These are phyloP conservation scores for Podocnemis expansa DNA, from an alignment of 2,113 vertebrate species.

Conservation along the genomic window DNA sequence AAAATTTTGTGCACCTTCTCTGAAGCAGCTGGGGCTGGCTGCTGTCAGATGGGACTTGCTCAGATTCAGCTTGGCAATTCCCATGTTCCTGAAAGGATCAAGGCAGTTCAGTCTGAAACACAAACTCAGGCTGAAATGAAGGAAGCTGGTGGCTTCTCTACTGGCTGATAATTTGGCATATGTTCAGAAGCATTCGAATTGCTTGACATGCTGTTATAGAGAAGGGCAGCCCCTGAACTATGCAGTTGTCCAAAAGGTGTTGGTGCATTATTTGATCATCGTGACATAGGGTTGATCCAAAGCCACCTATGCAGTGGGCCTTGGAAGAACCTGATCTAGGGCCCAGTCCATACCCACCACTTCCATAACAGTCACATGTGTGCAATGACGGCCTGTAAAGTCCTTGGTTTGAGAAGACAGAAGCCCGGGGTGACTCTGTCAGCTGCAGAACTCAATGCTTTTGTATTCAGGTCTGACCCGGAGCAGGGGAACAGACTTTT, in stretches of 20 bases:
- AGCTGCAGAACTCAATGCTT: slow-evolving; percentile 55
- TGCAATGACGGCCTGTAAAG: not conserved
- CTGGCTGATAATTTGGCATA: not conserved
- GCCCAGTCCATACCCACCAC: not conserved
- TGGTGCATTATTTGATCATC: slow-evolving; percentile 20
- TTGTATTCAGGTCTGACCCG: slow-evolving; percentile 57
- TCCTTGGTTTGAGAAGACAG: not conserved
- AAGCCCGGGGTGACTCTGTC: not conserved
- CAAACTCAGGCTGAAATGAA: not conserved
- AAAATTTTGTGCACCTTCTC: not conserved
- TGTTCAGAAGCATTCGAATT: slow-evolving; percentile 9
- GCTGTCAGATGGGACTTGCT: not conserved
- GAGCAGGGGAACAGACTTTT: slow-evolving; percentile 61
- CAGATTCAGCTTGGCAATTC: not conserved
- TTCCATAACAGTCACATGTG: slow-evolving; percentile 21
- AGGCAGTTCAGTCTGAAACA: slow-evolving; percentile 3
- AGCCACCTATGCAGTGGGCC: not conserved
- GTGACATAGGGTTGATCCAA: slow-evolving; percentile 36
- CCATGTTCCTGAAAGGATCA: not conserved
- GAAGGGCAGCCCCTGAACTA: not conserved
- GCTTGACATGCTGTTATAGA: not conserved
- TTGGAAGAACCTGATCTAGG: not conserved
- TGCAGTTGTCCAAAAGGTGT: rapidly evolving
- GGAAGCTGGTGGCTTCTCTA: slow-evolving; percentile 8
- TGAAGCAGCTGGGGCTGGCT: not conserved